Percentiles rank a stretch among this genome's conserved stretches.
These are phyloP conservation scores for Gasterosteus aculeatus DNA, from an alignment of 2,113 vertebrate species.

Conservation along the genomic window DNA sequence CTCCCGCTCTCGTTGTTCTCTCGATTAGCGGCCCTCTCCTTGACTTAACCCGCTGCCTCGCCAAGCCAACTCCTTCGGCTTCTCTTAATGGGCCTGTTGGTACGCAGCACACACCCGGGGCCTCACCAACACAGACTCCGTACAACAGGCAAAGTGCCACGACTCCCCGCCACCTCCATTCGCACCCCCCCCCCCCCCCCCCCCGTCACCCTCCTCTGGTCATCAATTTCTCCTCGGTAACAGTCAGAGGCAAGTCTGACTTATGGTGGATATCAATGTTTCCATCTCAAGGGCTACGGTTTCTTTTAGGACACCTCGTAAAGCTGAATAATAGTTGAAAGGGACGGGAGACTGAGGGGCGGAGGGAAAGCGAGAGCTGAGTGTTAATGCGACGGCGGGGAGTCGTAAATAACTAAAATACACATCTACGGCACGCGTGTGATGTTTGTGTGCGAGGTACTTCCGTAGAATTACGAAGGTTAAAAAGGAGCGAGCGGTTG, in stretches of 20 bases:
- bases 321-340: conserved; percentile 82
- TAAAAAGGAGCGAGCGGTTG: conserved; percentile 53
- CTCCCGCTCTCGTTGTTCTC: conserved; percentile 5
- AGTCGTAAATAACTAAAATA: conserved; percentile 73
- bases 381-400: conserved; percentile 73
- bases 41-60: conserved; percentile 47
- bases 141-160: conserved; percentile 29
- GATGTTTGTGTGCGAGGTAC: conserved; percentile 33
- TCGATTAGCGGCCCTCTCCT: conserved; percentile 44
- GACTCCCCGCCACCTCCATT: conserved; percentile 57
- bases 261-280: conserved; percentile 77
- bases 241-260: conserved; percentile 61
- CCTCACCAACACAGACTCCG: conserved; percentile 51
- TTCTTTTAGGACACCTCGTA: conserved; percentile 79
- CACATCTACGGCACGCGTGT: conserved; percentile 55
- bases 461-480: conserved; percentile 53
- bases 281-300: conserved; percentile 59
- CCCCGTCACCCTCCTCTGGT: conserved; percentile 57
- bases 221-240: conserved; percentile 71
- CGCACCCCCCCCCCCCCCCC: conserved; percentile 1
- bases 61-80: conserved; percentile 35
- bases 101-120: conserved; percentile 58
- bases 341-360: conserved; percentile 55
- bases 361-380: conserved; percentile 57
- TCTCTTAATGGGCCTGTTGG: conserved; percentile 55